These are phyloP conservation scores for Phataginus tricuspis DNA, from an alignment of 2,797 vertebrate genomes.

Conservation along the genomic window DNA sequence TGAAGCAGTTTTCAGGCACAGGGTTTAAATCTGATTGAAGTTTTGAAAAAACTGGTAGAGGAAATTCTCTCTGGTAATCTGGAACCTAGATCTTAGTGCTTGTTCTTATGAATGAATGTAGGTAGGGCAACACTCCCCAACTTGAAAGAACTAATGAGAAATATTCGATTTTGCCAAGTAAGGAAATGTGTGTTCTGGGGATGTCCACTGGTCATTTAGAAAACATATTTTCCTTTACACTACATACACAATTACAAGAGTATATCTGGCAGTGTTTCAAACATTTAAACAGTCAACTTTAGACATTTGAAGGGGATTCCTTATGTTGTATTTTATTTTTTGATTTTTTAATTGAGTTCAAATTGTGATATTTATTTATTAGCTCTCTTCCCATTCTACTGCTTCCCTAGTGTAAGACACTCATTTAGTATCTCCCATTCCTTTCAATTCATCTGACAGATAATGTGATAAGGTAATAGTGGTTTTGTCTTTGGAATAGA, in stretches of 20 bases:
- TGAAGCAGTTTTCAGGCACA: not conserved
- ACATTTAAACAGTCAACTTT: not conserved
- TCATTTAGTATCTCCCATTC: not conserved
- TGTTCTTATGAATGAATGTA: not conserved
- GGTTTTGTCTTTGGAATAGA: not conserved
- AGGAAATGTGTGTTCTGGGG: not conserved
- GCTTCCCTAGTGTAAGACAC: not conserved
- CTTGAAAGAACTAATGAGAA: not conserved
- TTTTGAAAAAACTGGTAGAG: not conserved
- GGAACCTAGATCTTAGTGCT: not conserved
- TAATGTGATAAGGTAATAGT: not conserved
- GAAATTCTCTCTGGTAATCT: not conserved
- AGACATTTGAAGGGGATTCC: not conserved
- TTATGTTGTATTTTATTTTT: not conserved
- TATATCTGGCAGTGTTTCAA: not conserved
- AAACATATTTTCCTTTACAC: not conserved
- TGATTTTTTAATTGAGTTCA: not conserved
- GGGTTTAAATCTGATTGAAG: not conserved
- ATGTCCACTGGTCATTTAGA: not conserved
- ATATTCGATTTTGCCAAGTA: not conserved
- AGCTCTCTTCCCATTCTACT: not conserved
- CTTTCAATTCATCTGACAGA: not conserved
- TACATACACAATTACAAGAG: not conserved
- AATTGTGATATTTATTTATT: not conserved
- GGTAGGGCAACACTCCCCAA: accelerated